Conservation (phyloP, 2,113 vertebrate species). For the Syrmaticus mikado region DNA sequence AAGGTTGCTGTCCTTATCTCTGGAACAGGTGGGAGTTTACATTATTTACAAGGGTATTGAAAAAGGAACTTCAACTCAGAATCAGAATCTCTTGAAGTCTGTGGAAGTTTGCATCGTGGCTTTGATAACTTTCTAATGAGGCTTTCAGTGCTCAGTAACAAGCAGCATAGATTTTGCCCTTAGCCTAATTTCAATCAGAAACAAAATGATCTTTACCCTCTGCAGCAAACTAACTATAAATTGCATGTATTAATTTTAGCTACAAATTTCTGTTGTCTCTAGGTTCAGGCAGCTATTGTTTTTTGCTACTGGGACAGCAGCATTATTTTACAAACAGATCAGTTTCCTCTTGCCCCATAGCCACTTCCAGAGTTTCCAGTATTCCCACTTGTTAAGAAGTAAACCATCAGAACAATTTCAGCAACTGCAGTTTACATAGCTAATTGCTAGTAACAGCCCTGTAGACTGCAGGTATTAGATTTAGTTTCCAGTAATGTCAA, state of each 20-base stretch:
- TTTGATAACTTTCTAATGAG: neutral
- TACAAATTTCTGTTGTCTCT: neutral
- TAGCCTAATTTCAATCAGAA: neutral
- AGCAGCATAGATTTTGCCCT: neutral
- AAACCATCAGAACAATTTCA: neutral
- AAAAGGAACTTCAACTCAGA: neutral
- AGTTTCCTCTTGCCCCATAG: neutral
- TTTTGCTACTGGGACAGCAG: neutral
- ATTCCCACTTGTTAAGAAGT: neutral
- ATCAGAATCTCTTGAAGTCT: neutral
- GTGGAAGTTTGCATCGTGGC: neutral
- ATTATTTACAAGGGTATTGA: neutral
- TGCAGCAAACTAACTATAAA: neutral
- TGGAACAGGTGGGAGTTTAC: conserved; percentile 86
- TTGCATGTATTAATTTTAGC: neutral
- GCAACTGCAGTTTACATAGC: neutral
- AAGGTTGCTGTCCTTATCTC: conserved; percentile 94
- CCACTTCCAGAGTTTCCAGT: neutral
- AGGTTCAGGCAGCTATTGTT: neutral
- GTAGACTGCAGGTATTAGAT: neutral
- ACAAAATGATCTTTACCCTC: neutral
- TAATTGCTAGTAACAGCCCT: conserved; percentile 1
- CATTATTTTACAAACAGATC: neutral
- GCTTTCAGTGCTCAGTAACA: neutral
- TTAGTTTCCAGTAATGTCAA: neutral